Base-by-base conservation (phyloP, 2,888 invertebrate species). In the Brachycybe producta region DNA sequence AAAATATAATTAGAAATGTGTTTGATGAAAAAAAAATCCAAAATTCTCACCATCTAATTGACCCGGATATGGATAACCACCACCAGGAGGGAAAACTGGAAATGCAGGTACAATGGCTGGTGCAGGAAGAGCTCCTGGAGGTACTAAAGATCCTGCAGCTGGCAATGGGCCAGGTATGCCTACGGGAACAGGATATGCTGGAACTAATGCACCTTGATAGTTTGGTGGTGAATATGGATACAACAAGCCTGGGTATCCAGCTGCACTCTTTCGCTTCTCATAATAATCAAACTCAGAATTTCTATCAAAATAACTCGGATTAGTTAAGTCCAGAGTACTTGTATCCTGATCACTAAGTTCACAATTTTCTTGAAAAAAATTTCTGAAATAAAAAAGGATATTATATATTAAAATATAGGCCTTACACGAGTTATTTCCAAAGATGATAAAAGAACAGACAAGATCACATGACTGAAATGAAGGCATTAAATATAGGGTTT, bases 271-370 rank as follows among this genome's bases (percentile, higher is more conserved):
- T 67, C 88, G 86, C 60, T 87, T 85, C 65, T 82, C 90, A 63
- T 82, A 90, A 62, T 80, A 85, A 53, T 65, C 65, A 44, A 59
- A 62, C 42, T 59, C 59, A 24, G 83, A 84, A 1, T 77, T 78
- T 32, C 77, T 78, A 63, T 90, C 90, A 63, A 90, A 90, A 64
- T 80, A 81, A 39, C 81, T 77, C 1, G 87, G 84, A 69, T 87
- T 87, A 47, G 82, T 83, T 52, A 84, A 75, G 62, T 88, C 86
- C 62, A 88, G 70, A 61, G 86, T 45, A 15, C 57, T 84, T 0
- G 84, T 81, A 64, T 87, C 87, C 42, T 84, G 75, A 64, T 90
- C 88, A 63, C 86, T 88, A 5, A 91, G 71, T 65, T 91, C 90
- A 63, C 90, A 91, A 65, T 91, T 91, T 59, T 88, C 86, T 2